Evolutionary conservation across 2,797 vertebrate genomes (phyloP).

Genomic region (Zalophus californianus): DNA sequence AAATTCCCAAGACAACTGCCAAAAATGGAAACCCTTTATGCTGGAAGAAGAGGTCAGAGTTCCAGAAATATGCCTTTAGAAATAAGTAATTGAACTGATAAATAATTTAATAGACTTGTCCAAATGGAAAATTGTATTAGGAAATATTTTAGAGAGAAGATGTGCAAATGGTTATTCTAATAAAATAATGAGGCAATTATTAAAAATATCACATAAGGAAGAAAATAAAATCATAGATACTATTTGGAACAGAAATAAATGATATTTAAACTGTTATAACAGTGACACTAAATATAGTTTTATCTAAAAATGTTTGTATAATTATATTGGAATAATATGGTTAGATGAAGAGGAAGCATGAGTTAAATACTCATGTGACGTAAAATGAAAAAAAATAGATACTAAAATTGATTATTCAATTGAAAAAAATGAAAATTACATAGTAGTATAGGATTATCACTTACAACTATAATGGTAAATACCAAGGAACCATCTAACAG

Average conservation of each 20-base stretch:
- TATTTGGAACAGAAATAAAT: not conserved
- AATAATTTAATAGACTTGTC: slow-evolving; percentile 29
- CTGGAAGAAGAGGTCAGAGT: not conserved
- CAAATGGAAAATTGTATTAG: not conserved
- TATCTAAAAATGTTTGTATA: not conserved
- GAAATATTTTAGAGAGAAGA: slow-evolving; percentile 28
- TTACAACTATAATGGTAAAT: not conserved
- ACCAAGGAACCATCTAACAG: not conserved
- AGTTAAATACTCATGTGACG: not conserved
- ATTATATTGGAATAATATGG: not conserved
- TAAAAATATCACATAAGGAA: slow-evolving; percentile 5
- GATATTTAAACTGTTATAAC: not conserved
- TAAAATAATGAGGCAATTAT: not conserved
- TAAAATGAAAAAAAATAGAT: not conserved
- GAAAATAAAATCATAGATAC: not conserved
- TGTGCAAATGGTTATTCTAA: not conserved
- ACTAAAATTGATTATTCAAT: not conserved
- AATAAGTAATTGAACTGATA: not conserved
- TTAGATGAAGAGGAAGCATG: not conserved
- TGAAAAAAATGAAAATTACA: not conserved
- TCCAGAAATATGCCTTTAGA: not conserved
- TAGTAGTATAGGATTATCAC: not conserved
- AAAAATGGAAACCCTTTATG: not conserved
- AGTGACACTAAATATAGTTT: not conserved
- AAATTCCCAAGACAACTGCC: not conserved